These are phyloP conservation scores for Neopelma chrysocephalum DNA, from an alignment of 2,797 vertebrate species.

Conservation along the genomic window DNA sequence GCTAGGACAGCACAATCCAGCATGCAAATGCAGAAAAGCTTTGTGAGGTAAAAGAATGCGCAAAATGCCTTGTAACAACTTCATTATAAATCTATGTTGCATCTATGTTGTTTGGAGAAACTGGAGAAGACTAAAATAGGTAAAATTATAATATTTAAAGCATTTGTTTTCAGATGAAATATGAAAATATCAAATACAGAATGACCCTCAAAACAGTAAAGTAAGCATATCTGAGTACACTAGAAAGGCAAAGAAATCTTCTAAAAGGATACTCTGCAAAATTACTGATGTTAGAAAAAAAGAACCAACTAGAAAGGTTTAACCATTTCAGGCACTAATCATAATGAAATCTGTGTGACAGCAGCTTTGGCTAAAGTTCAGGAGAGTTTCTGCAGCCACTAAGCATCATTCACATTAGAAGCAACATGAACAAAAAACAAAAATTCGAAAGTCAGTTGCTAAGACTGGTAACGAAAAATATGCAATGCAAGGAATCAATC, in stretches of 20 bases:
- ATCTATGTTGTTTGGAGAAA: conserved; percentile 16
- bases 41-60: conserved; percentile 42
- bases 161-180: not conserved
- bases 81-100: not conserved
- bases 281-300: not conserved
- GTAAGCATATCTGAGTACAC: not conserved
- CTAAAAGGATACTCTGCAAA: not conserved
- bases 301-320: not conserved
- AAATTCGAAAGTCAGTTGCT: not conserved
- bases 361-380: conserved; percentile 13
- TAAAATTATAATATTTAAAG: not conserved
- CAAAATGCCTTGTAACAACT: conserved; percentile 40
- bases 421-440: not conserved
- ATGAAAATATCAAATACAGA: not conserved
- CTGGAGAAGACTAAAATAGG: not conserved
- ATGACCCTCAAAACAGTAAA: not conserved
- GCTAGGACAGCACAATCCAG: conserved; percentile 68
- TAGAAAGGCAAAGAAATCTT: not conserved
- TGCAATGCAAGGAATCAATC: not conserved
- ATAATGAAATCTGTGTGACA: conserved; percentile 4
- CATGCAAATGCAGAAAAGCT: conserved; percentile 53
- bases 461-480: conserved; percentile 10
- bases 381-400: not conserved
- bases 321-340: conserved; percentile 11
- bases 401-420: not conserved